Conservation (phyloP, 2,113 vertebrate genomes). For the Clinocottus analis region DNA sequence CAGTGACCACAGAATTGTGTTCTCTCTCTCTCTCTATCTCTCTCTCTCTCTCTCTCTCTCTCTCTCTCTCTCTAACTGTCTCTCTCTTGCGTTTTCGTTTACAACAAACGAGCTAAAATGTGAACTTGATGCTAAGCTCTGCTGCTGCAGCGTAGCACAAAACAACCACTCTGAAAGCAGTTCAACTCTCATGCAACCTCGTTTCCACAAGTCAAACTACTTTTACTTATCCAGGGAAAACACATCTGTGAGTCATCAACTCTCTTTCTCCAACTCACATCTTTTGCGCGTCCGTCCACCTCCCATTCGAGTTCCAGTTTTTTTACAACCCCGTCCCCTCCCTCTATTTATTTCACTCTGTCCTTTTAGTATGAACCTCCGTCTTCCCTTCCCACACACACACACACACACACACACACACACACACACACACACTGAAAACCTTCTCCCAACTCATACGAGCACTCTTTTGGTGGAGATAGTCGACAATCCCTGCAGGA, state of each 20-base stretch:
- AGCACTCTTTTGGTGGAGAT: conserved; percentile 66
- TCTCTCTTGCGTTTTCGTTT: conserved; percentile 42
- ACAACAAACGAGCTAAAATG: conserved; percentile 47
- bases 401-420: conserved; percentile 3
- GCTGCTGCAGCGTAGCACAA: conserved; percentile 34
- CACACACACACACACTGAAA: conserved; percentile 5
- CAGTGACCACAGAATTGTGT: conserved; percentile 33
- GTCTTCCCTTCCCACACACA: not conserved
- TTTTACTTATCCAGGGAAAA: conserved; percentile 66
- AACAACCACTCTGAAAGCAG: conserved; percentile 24
- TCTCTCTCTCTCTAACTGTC: conserved; percentile 13
- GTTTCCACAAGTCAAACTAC: not conserved
- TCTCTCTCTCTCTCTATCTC: conserved; percentile 12
- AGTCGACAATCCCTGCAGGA: conserved; percentile 70
- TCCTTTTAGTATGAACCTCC: conserved; percentile 9
- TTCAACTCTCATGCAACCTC: conserved; percentile 15
- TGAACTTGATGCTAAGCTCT: conserved; percentile 49
- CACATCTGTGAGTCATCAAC: conserved; percentile 9
- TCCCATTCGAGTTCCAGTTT: not conserved
- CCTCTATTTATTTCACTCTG: conserved; percentile 5
- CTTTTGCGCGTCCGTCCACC: not conserved
- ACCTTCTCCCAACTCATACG: conserved; percentile 21
- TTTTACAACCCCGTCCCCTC: not conserved
- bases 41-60: conserved; percentile 21
- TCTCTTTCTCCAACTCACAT: not conserved